These are phyloP conservation scores for Taurulus bubalis DNA, from an alignment of 2,113 vertebrate species.

Conservation along the genomic window DNA sequence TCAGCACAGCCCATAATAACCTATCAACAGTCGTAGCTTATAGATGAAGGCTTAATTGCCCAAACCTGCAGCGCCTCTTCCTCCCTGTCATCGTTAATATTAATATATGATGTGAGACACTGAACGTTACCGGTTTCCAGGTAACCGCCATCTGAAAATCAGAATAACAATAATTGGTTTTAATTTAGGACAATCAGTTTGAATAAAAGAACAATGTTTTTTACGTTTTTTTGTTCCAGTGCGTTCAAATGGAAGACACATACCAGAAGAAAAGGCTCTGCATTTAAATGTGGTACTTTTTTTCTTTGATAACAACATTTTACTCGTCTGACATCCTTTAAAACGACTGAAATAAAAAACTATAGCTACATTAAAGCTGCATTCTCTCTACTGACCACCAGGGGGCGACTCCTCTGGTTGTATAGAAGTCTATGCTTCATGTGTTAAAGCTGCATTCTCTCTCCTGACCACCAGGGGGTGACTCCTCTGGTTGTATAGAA, in stretches of 20 bases:
- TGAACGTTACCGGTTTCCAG: slow-evolving; percentile 17
- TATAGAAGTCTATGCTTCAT: no score
- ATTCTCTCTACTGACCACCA: no score
- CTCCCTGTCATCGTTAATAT: slow-evolving; percentile 4
- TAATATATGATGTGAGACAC: slow-evolving; percentile 19
- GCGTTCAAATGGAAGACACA: neutral
- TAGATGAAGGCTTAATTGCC: slow-evolving; percentile 59
- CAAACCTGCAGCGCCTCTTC: slow-evolving; percentile 37
- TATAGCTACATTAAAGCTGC: no score
- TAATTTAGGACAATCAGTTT: neutral
- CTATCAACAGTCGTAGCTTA: slow-evolving; percentile 56
- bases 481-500: no score
- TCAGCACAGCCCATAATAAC: slow-evolving; percentile 64
- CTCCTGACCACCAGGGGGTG: no score
- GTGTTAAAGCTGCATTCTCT: no score
- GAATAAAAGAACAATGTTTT: neutral
- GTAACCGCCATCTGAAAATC: neutral
- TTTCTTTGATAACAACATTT: no score
- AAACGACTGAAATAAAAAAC: no score
- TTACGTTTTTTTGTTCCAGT: no score
- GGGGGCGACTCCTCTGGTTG: no score
- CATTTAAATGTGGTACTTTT: neutral
- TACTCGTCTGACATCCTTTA: neutral
- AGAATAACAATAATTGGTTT: neutral
- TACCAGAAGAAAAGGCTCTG: neutral